phyloP scores from a whole-genome alignment of 2,888 invertebrate genomes.

The Melanophora roralis region DNA sequence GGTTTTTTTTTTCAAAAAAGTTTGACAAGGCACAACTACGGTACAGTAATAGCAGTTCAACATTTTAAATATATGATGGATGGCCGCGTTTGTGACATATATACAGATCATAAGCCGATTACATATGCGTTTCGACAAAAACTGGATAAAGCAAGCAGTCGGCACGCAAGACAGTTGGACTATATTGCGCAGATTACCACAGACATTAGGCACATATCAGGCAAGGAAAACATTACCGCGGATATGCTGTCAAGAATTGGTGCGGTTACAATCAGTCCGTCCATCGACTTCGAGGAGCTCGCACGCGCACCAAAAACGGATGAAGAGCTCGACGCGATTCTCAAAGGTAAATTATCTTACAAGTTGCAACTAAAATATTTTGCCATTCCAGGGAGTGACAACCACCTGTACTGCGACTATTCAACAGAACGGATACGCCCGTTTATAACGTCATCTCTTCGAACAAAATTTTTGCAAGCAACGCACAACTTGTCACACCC shows the following conservation, averaged over 20 bases:
- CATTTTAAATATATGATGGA: slow-evolving; percentile 54
- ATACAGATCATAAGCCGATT: slow-evolving; percentile 39
- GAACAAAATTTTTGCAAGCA: slow-evolving; percentile 20
- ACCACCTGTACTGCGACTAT: slow-evolving; percentile 1
- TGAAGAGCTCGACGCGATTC: background rate
- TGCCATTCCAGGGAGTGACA: slow-evolving; percentile 17
- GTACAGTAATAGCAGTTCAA: slow-evolving; percentile 40
- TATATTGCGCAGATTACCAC: slow-evolving; percentile 35
- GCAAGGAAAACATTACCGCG: slow-evolving; percentile 25
- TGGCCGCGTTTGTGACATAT: slow-evolving; percentile 38
- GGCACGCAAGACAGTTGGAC: slow-evolving; percentile 35
- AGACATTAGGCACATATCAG: slow-evolving; percentile 4
- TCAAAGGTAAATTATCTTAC: background rate
- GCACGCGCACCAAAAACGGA: background rate
- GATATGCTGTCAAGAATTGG: slow-evolving; percentile 38
- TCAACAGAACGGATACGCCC: background rate
- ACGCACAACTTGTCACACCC: slow-evolving; percentile 43
- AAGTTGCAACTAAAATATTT: slow-evolving; percentile 24
- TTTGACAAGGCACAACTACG: slow-evolving; percentile 28
- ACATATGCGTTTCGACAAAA: slow-evolving; percentile 26
- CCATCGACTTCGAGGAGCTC: slow-evolving; percentile 11
- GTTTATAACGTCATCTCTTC: slow-evolving; percentile 7
- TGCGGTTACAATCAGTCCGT: background rate
- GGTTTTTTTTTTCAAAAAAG: slow-evolving; percentile 45
- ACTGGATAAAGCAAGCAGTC: slow-evolving; percentile 28